These are phyloP conservation scores for Choristoneura fumiferana DNA, from an alignment of 1,140 invertebrate species.

Conservation along the genomic window DNA sequence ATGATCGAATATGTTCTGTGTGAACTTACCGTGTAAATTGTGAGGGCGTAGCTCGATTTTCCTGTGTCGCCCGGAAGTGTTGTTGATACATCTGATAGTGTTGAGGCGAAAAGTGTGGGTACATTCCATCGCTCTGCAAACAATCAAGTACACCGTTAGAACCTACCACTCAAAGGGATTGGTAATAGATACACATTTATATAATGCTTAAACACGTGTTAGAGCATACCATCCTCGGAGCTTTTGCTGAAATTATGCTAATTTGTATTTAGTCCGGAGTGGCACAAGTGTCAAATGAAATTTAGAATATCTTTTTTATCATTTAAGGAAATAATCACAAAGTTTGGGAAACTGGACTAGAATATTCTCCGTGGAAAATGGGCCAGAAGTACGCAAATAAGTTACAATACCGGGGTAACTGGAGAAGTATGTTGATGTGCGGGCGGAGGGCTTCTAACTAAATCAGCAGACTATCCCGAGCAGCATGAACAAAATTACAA, in stretches of 20 bases:
- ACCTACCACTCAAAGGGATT: no score
- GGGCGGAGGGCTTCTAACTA: constrained; percentile 85
- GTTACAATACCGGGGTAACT: constrained; percentile 85
- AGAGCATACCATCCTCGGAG: no score
- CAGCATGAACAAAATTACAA: constrained; percentile 64
- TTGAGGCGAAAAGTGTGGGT: constrained; percentile 83
- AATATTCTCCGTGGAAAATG: no score
- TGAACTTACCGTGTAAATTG: constrained; percentile 64
- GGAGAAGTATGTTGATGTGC: constrained; percentile 90
- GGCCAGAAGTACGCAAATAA: constrained; percentile 17
- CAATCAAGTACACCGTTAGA: constrained; percentile 20
- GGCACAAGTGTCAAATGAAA: no score
- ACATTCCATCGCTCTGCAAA: constrained; percentile 84
- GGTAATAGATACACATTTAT: no score
- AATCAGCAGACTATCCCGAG: constrained; percentile 62
- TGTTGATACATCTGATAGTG: constrained; percentile 86
- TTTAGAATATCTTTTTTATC: no score
- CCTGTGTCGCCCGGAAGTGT: constrained; percentile 79
- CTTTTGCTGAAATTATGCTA: no score
- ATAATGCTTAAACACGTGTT: no score
- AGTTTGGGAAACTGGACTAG: no score
- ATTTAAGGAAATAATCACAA: no score
- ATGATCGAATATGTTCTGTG: no score
- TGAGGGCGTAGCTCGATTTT: constrained; percentile 78
- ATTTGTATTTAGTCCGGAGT: no score